Percentiles rank a stretch among this genome's conserved stretches.
phyloP scores from a whole-genome alignment of 2,113 vertebrate genomes.

The Kryptolebias marmoratus region DNA sequence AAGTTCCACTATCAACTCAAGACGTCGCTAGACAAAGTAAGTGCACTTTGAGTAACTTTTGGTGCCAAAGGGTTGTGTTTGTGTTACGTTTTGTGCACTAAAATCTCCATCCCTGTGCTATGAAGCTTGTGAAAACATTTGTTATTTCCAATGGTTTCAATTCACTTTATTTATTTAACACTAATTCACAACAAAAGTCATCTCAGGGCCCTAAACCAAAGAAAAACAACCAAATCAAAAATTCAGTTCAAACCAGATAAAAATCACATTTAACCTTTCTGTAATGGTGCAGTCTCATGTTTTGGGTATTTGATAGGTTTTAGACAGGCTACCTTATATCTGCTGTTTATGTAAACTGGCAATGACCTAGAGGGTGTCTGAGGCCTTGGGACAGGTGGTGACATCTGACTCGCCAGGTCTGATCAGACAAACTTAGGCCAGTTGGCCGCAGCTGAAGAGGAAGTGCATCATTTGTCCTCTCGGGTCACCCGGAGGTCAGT shows the following conservation, averaged over 20 bases:
- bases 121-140: background rate
- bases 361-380: slow-evolving; percentile 51
- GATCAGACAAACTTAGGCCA: slow-evolving; percentile 48
- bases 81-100: background rate
- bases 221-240: no score
- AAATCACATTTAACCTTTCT: background rate
- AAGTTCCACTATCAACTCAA: slow-evolving; percentile 90
- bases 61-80: slow-evolving; percentile 3
- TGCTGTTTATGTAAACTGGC: slow-evolving; percentile 62
- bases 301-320: slow-evolving; percentile 19
- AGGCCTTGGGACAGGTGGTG: slow-evolving; percentile 62
- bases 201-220: no score
- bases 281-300: background rate
- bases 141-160: no score
- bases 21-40: slow-evolving; percentile 89
- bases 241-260: no score
- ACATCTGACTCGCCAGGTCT: slow-evolving; percentile 56
- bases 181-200: no score
- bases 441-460: slow-evolving; percentile 73
- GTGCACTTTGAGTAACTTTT: slow-evolving; percentile 53
- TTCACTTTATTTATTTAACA: no score
- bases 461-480: slow-evolving; percentile 70
- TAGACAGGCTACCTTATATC: slow-evolving; percentile 14
- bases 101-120: background rate
- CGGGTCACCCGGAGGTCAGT: slow-evolving; percentile 69